These are phyloP conservation scores for Peromyscus maniculatus DNA, from an alignment of 2,113 vertebrate species.

Conservation along the genomic window DNA sequence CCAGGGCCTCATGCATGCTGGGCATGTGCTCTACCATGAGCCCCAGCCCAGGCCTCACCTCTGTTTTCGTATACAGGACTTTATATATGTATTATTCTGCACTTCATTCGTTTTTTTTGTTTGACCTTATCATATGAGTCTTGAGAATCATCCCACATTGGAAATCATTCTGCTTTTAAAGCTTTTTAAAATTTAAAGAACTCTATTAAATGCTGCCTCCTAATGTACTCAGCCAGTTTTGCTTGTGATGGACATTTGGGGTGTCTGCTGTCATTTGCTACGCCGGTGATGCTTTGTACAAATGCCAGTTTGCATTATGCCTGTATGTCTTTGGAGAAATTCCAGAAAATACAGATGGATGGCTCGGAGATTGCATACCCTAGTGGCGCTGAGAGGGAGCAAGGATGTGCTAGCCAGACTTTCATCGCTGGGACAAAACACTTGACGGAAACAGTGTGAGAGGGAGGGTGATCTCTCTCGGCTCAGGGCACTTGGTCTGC, in stretches of 20 bases:
- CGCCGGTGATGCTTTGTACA: neutral
- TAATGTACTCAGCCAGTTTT: conserved; percentile 25
- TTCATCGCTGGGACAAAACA: neutral
- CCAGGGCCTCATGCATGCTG: no score
- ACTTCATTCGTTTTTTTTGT: no score
- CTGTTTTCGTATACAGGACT: conserved; percentile 28
- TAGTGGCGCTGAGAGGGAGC: neutral
- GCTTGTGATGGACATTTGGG: neutral
- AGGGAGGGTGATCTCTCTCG: neutral
- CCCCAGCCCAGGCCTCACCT: no score
- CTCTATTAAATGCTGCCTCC: neutral
- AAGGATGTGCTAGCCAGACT: neutral
- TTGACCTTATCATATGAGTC: conserved; percentile 8
- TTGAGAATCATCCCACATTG: neutral
- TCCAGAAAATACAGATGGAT: conserved; percentile 6
- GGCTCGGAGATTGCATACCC: conserved; percentile 19
- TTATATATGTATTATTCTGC: no score
- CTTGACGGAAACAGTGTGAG: neutral
- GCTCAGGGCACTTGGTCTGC: neutral
- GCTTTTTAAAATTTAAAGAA: conserved; percentile 44
- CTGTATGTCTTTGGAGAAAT: neutral
- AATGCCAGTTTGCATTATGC: neutral
- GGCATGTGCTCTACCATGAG: neutral
- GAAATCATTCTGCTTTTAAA: conserved; percentile 56
- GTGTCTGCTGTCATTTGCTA: neutral